Evolutionary conservation across 2,113 vertebrate species (phyloP).

Genomic region (Mionectes macconnelli): DNA sequence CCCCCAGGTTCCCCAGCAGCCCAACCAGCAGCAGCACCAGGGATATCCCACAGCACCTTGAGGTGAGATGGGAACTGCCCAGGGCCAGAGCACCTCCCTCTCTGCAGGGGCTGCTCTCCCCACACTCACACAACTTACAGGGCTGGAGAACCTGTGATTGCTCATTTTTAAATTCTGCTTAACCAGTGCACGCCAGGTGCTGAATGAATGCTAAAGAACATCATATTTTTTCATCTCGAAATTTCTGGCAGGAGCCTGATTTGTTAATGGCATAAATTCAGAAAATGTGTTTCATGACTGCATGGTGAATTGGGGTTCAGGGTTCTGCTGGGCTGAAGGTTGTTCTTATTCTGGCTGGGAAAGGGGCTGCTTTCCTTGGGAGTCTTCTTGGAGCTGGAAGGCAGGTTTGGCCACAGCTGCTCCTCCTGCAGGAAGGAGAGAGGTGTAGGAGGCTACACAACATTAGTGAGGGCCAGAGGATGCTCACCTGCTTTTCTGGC

Average conservation of each 20-base stretch:
- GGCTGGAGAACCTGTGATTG: not conserved
- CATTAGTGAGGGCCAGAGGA: accelerated
- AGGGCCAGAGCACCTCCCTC: not conserved
- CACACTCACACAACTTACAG: not conserved
- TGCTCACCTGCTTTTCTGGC: not conserved
- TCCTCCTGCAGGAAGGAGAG: not conserved
- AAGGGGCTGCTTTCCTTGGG: not conserved
- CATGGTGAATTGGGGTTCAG: accelerated
- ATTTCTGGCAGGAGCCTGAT: not conserved
- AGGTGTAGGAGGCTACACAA: not conserved
- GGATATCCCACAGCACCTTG: accelerated
- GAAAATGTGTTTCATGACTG: not conserved
- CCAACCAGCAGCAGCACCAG: not conserved
- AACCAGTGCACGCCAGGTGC: not conserved
- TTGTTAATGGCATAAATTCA: not conserved
- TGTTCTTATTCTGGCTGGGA: not conserved
- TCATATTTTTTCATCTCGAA: not conserved
- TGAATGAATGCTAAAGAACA: accelerated
- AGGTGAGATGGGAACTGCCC: not conserved
- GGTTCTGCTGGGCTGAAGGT: not conserved
- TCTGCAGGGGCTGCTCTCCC: not conserved
- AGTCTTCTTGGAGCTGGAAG: not conserved
- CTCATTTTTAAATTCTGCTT: not conserved
- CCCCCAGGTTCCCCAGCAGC: accelerated
- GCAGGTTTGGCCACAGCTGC: not conserved